phyloP scores from a whole-genome alignment of 1,140 invertebrate genomes.

The Tribolium madens region DNA sequence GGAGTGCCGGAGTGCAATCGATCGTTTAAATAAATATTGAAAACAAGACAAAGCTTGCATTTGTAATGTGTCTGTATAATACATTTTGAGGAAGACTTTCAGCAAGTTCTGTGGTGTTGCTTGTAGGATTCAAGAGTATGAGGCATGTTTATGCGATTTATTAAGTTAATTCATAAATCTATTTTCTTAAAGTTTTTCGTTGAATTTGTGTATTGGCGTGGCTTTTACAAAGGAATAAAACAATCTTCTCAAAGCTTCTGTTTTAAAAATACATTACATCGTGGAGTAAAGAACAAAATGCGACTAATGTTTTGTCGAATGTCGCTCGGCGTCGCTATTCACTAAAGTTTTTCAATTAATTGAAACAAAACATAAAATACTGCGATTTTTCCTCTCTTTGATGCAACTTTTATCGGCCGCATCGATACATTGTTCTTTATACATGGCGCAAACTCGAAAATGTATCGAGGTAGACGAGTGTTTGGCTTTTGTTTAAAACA shows the following conservation, averaged over 20 bases:
- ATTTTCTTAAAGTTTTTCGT: not conserved
- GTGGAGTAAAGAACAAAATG: conserved; percentile 12
- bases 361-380: not conserved
- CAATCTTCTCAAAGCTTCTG: conserved; percentile 8
- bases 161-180: conserved; percentile 23
- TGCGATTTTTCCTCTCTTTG: not conserved
- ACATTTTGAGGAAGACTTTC: not conserved
- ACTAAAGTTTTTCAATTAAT: conserved; percentile 18
- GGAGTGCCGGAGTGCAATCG: not conserved
- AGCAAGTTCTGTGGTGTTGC: not conserved
- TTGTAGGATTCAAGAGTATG: not conserved
- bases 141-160: conserved; percentile 23
- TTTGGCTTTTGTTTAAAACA: conserved; percentile 16
- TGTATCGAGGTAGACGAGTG: conserved; percentile 13
- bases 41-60: not conserved
- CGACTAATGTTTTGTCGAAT: conserved; percentile 14
- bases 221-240: conserved; percentile 16
- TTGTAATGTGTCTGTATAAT: not conserved
- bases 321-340: not conserved
- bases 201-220: conserved; percentile 11
- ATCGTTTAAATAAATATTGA: not conserved
- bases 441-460: conserved; percentile 4
- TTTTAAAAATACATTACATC: conserved; percentile 26
- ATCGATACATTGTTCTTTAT: not conserved
- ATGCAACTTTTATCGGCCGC: conserved; percentile 1